phyloP scores from a whole-genome alignment of 2,797 vertebrate species.

The Poliocrania exsul region DNA sequence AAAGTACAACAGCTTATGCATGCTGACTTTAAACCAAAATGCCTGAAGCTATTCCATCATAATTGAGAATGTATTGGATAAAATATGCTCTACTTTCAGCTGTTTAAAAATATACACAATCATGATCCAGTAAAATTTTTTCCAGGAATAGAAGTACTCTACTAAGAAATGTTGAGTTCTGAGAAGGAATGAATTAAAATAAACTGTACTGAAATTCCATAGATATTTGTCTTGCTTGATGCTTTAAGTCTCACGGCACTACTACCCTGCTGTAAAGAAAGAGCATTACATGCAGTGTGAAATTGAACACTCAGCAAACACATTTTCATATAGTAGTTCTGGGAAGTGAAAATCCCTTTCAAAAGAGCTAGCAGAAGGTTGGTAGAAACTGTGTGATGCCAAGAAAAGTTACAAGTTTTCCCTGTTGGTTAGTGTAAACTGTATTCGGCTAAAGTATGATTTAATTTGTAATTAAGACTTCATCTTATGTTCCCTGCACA shows the following conservation, averaged over 20 bases:
- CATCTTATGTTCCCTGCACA: background rate
- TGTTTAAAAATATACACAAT: background rate
- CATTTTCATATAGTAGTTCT: background rate
- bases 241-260: background rate
- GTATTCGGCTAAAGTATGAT: background rate
- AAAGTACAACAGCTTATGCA: background rate
- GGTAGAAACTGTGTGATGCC: background rate
- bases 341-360: background rate
- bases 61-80: background rate
- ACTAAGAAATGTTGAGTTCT: background rate
- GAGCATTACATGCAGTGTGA: fast-evolving
- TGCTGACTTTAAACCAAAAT: background rate
- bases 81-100: background rate
- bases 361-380: background rate
- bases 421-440: background rate
- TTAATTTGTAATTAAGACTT: background rate
- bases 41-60: background rate
- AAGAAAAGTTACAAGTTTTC: background rate
- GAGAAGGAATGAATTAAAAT: background rate
- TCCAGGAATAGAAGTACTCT: background rate
- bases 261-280: background rate
- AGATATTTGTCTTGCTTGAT: background rate
- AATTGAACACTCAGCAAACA: background rate
- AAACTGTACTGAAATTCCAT: background rate
- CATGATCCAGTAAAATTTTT: background rate